Evolutionary conservation across 2,113 vertebrate species (phyloP).

Genomic region (Pedetes capensis): DNA sequence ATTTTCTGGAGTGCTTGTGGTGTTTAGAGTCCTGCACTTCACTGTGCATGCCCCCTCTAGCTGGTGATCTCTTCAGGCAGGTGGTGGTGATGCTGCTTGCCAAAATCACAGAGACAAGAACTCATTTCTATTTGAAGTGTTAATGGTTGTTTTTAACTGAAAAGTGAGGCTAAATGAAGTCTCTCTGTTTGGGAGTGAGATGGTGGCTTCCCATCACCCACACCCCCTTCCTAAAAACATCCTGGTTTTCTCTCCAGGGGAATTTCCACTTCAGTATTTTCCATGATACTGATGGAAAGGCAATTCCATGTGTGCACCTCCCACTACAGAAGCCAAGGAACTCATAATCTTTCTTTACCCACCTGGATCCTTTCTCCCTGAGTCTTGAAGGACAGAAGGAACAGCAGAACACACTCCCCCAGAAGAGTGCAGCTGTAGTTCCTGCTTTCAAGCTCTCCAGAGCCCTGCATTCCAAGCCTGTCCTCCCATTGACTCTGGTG

Average conservation of each 20-base stretch:
- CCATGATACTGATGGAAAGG: background rate
- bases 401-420: background rate
- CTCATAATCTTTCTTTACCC: background rate
- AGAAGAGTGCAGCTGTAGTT: no score
- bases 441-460: background rate
- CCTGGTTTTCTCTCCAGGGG: background rate
- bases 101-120: background rate
- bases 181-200: no score
- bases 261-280: background rate
- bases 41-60: no score
- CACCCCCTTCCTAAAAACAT: background rate
- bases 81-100: background rate
- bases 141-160: background rate
- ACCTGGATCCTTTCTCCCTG: background rate
- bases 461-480: background rate
- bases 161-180: background rate
- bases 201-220: no score
- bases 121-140: background rate
- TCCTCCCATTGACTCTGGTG: background rate
- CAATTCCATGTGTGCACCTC: background rate
- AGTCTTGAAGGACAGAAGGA: background rate
- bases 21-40: background rate
- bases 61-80: background rate
- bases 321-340: background rate
- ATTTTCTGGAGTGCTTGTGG: background rate